phyloP scores from a whole-genome alignment of 2,797 vertebrate species.

The Manis javanica region DNA sequence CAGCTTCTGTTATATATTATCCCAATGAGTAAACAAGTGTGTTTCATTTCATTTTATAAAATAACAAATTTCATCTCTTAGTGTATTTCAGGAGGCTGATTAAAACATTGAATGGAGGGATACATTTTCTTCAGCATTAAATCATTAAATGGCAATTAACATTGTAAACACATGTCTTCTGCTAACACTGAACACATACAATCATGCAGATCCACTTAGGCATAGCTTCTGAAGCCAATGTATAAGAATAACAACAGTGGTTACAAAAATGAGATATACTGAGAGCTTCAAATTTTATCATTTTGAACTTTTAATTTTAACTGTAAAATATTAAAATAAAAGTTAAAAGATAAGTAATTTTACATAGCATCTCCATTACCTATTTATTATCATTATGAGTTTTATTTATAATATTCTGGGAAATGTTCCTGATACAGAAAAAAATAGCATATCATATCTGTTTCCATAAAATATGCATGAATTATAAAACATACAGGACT shows the following conservation, averaged over 20 bases:
- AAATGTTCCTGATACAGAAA: not conserved
- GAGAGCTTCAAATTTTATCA: not conserved
- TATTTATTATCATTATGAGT: not conserved
- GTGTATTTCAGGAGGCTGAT: slow-evolving; percentile 14
- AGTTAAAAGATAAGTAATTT: not conserved
- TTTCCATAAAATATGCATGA: slow-evolving; percentile 58
- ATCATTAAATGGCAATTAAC: not conserved
- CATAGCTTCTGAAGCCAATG: not conserved
- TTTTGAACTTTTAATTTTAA: slow-evolving; percentile 45
- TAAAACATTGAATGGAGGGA: slow-evolving; percentile 14
- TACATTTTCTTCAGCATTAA: not conserved
- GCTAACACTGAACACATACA: not conserved
- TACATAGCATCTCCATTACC: not conserved
- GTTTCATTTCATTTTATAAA: slow-evolving; percentile 26
- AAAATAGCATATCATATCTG: not conserved
- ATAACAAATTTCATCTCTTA: not conserved
- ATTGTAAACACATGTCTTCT: not conserved
- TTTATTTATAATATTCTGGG: slow-evolving; percentile 1
- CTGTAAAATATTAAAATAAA: not conserved
- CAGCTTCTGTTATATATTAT: not conserved
- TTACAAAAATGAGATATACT: not conserved
- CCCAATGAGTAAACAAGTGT: not conserved
- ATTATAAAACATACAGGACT: not conserved
- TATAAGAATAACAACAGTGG: not conserved
- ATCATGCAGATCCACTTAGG: not conserved